Conservation (phyloP, 2,797 vertebrate species). For the Chaetodon trifasciatus region DNA sequence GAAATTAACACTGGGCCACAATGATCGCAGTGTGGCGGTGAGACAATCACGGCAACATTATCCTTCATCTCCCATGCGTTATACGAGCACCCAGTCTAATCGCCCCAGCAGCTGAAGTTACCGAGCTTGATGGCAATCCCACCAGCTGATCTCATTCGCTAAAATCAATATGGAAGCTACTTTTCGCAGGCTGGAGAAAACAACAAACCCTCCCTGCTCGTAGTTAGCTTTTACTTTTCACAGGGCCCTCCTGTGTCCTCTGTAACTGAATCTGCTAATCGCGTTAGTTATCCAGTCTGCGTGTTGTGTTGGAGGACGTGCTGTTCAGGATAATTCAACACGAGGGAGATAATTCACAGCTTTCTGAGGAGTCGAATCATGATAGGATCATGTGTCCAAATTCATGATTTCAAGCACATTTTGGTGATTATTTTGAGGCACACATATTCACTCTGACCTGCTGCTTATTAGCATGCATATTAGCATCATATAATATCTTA, state of each 20-base stretch:
- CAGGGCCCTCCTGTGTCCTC: slow-evolving; percentile 9
- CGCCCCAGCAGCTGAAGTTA: slow-evolving; percentile 42
- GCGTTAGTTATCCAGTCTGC: slow-evolving; percentile 10
- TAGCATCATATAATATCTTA: too few relatives aligned
- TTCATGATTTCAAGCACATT: not conserved
- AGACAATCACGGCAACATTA: slow-evolving; percentile 68
- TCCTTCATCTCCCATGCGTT: slow-evolving; percentile 59
- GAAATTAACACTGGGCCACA: slow-evolving; percentile 60
- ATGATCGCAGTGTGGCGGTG: slow-evolving; percentile 52
- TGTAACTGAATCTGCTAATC: slow-evolving; percentile 57
- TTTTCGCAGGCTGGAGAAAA: slow-evolving; percentile 33
- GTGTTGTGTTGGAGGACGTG: slow-evolving; percentile 40
- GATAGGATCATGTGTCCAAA: not conserved
- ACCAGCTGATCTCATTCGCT: slow-evolving; percentile 55
- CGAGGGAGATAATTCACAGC: not conserved
- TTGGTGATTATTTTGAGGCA: too few relatives aligned
- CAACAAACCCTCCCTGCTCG: slow-evolving; percentile 19
- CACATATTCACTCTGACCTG: too few relatives aligned
- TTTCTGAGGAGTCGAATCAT: not conserved
- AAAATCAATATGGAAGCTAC: slow-evolving; percentile 55
- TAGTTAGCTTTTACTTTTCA: not conserved
- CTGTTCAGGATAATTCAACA: not conserved
- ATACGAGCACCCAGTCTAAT: slow-evolving; percentile 51
- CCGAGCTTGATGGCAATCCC: slow-evolving; percentile 42
- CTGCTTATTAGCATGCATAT: too few relatives aligned